Conservation (phyloP, 2,797 vertebrate genomes). For the Rhinatrema bivittatum region DNA sequence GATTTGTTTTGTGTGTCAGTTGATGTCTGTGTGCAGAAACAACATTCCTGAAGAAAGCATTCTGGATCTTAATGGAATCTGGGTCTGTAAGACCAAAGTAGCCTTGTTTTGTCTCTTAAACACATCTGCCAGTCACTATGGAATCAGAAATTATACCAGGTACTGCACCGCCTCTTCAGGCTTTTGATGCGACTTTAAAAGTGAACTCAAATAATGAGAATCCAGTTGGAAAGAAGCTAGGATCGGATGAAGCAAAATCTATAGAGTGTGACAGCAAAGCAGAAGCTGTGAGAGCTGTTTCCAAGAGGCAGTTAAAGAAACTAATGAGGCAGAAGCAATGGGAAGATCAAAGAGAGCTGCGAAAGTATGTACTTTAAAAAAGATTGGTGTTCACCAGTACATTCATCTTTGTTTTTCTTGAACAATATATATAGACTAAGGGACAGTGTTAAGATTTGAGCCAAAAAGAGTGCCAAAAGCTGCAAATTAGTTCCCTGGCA, state of each 20-base stretch:
- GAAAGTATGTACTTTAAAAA: constrained; percentile 81
- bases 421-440: too few relatives aligned
- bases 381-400: too few relatives aligned
- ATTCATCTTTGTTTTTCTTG: too few relatives aligned
- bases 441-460: too few relatives aligned
- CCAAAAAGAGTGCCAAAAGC: too few relatives aligned
- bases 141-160: constrained; percentile 12
- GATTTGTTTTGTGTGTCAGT: neutral
- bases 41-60: neutral
- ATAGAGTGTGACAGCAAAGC: too few relatives aligned
- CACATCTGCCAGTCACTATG: constrained; percentile 18
- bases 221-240: constrained; percentile 9
- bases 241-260: constrained; percentile 6
- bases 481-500: too few relatives aligned
- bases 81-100: accelerated
- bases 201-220: neutral
- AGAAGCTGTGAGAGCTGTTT: constrained; percentile 57
- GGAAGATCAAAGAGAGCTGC: constrained; percentile 83
- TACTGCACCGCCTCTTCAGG: neutral
- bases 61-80: neutral
- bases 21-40: neutral
- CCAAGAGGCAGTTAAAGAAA: constrained; percentile 86
- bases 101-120: too few relatives aligned
- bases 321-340: constrained; percentile 84
- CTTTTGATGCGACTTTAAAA: constrained; percentile 13